Percentiles rank a stretch among this genome's conserved stretches.
Evolutionary conservation across 2,113 vertebrate species (phyloP).

Genomic region (Cairina moschata): DNA sequence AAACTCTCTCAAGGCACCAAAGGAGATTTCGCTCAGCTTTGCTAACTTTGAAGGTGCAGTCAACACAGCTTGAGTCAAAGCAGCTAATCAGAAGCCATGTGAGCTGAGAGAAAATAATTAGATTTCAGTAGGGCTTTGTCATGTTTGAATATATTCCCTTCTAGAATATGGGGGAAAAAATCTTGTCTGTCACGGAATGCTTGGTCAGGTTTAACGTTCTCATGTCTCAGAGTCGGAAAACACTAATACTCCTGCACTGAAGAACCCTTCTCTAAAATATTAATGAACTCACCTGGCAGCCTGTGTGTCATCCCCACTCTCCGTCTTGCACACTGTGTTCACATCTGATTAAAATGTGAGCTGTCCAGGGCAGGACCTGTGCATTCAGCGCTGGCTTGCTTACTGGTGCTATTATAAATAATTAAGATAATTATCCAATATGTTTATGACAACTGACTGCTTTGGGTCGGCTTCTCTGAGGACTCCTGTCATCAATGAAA

Average conservation of each 20-base stretch:
- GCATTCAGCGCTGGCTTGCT: conserved; percentile 18
- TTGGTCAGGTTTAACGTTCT: not conserved
- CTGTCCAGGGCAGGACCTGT: conserved; percentile 30
- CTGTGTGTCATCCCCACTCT: conserved; percentile 25
- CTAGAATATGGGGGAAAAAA: not conserved
- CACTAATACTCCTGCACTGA: not conserved
- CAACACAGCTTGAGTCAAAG: not conserved
- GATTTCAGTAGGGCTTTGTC: not conserved
- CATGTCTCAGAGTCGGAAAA: not conserved
- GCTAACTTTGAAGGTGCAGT: not conserved
- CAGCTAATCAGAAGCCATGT: not conserved
- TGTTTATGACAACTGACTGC: conserved; percentile 53
- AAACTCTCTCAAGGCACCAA: not conserved
- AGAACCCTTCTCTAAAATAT: conserved; percentile 15
- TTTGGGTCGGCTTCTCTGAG: conserved; percentile 38
- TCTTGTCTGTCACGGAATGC: not conserved
- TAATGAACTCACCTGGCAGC: conserved; percentile 43
- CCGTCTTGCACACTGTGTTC: not conserved
- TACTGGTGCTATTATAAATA: conserved; percentile 63
- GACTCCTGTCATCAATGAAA: conserved; percentile 48
- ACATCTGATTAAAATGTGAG: conserved; percentile 24
- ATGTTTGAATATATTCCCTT: not conserved
- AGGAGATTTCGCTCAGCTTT: not conserved
- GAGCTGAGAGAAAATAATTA: conserved; percentile 2
- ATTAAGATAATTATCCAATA: conserved; percentile 62